A percentile compares a stretch with the other conserved stretches of the same genome.
phyloP scores from a whole-genome alignment of 2,113 vertebrate genomes.

The Micromys minutus region DNA sequence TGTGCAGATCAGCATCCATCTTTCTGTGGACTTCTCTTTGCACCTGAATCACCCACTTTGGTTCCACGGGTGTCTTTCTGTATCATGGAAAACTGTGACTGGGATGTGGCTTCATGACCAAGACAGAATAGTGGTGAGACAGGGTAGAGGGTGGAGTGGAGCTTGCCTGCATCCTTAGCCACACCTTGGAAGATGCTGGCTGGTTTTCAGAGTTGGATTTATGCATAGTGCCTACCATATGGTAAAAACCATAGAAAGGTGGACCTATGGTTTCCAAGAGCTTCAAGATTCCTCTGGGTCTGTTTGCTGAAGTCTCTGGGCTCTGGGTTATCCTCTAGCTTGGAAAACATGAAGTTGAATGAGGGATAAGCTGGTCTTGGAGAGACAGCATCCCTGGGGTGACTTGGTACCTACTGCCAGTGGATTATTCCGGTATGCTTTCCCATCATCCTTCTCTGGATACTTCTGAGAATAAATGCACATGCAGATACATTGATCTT shows the following conservation, averaged over 20 bases:
- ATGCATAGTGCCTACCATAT: not conserved
- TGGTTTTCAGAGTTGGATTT: not conserved
- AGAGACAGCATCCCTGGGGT: accelerated
- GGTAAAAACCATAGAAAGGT: not conserved
- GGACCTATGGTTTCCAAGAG: not conserved
- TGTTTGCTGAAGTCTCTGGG: not conserved
- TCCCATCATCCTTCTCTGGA: not conserved
- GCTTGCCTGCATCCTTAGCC: too few species aligned
- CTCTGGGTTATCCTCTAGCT: not conserved
- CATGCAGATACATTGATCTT: not conserved
- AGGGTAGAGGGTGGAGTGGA: not conserved
- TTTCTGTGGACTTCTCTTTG: not conserved
- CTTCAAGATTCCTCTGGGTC: not conserved
- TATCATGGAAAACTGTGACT: not conserved
- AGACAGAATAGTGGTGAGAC: not conserved
- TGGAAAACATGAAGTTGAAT: not conserved
- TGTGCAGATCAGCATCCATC: too few species aligned
- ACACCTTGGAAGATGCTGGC: not conserved
- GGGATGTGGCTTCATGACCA: not conserved
- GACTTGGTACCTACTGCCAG: not conserved
- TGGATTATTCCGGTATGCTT: not conserved
- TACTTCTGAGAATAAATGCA: not conserved
- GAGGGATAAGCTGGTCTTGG: not conserved
- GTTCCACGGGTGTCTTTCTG: not conserved
- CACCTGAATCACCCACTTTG: not conserved